Percentiles rank a stretch among this genome's conserved stretches.
Evolutionary conservation across 1,140 invertebrate species (phyloP).

Genomic region (Eumeta japonica): DNA sequence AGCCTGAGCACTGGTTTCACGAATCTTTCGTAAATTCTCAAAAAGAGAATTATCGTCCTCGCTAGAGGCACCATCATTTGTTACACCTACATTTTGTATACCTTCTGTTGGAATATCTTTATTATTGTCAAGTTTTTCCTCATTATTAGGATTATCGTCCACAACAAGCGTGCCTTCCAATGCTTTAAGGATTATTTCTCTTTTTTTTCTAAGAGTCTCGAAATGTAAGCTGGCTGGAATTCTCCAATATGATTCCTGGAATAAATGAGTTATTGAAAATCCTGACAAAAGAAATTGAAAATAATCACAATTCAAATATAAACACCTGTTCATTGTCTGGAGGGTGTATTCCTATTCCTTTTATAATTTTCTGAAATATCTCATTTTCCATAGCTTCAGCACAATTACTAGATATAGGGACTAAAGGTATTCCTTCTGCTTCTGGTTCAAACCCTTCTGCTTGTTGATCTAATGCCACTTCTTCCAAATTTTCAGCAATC

Average conservation of each 20-base stretch:
- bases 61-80: slow-evolving; percentile 27
- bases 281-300: not conserved
- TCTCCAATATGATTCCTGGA: slow-evolving; percentile 64
- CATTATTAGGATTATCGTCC: slow-evolving; percentile 9
- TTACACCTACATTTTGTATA: slow-evolving; percentile 6
- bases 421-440: slow-evolving; percentile 62
- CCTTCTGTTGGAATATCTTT: slow-evolving; percentile 2
- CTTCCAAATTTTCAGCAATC: slow-evolving; percentile 47
- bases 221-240: slow-evolving; percentile 57
- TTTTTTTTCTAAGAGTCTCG: slow-evolving; percentile 37
- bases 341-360: slow-evolving; percentile 59
- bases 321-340: slow-evolving; percentile 58
- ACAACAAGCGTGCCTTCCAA: slow-evolving; percentile 38
- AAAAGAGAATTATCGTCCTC: slow-evolving; percentile 45
- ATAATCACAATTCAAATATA: not conserved
- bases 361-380: slow-evolving; percentile 60
- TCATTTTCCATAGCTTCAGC: slow-evolving; percentile 61
- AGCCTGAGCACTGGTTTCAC: slow-evolving; percentile 18
- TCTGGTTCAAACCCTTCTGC: slow-evolving; percentile 47
- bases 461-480: slow-evolving; percentile 50
- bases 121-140: not conserved
- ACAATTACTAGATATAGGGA: slow-evolving; percentile 62
- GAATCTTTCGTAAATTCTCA: slow-evolving; percentile 36
- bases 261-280: no score
- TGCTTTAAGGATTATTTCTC: slow-evolving; percentile 44